Evolutionary conservation across 1,140 invertebrate species (phyloP).

Genomic region (Drosophila parabipectinata): DNA sequence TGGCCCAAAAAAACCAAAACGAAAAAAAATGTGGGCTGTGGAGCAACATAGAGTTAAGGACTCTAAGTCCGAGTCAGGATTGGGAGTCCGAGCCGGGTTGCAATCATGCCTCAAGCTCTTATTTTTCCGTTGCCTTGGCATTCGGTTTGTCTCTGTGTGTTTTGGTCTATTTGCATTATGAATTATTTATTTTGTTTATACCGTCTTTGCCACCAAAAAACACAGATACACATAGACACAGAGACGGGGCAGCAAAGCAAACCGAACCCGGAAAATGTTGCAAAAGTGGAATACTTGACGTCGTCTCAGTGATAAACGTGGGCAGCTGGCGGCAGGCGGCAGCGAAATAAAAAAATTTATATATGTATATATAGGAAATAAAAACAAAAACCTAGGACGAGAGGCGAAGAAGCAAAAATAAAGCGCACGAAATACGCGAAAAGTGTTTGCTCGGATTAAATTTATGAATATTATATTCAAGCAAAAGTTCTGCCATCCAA

Average conservation of each 20-base stretch:
- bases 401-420: slow-evolving; percentile 35
- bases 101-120: slow-evolving; percentile 31
- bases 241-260: slow-evolving; percentile 13
- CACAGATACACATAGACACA: slow-evolving; percentile 26
- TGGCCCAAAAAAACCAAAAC: slow-evolving; percentile 8
- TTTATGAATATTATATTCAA: slow-evolving; percentile 80
- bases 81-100: slow-evolving; percentile 15
- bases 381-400: slow-evolving; percentile 26
- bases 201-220: slow-evolving; percentile 39
- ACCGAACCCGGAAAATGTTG: slow-evolving; percentile 57
- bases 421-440: slow-evolving; percentile 68
- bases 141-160: slow-evolving; percentile 40
- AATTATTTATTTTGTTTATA: slow-evolving; percentile 80
- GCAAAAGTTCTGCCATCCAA: slow-evolving; percentile 50
- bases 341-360: background rate
- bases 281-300: slow-evolving; percentile 67
- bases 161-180: slow-evolving; percentile 81
- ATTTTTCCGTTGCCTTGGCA: slow-evolving; percentile 57
- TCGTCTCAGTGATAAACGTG: slow-evolving; percentile 68
- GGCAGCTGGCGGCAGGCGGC: slow-evolving; percentile 10
- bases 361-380: slow-evolving; percentile 1
- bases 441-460: slow-evolving; percentile 78
- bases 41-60: slow-evolving; percentile 5
- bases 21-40: background rate
- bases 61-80: slow-evolving; percentile 29